Conservation (phyloP, 2,113 vertebrate genomes). For the Clarias macrocephalus region DNA sequence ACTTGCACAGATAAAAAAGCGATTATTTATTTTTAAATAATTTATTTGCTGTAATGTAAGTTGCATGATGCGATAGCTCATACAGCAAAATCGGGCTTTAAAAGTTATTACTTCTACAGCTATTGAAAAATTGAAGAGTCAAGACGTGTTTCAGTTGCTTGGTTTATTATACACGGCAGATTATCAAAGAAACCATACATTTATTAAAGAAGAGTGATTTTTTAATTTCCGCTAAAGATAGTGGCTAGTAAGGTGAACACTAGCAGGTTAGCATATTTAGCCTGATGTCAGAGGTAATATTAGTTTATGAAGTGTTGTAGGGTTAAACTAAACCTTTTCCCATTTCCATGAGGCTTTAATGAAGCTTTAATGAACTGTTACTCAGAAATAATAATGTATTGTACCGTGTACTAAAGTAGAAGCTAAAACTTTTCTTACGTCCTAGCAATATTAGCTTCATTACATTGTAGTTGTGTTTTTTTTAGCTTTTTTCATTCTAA, state of each 20-base stretch:
- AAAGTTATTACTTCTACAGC: background rate
- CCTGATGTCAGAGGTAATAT: background rate
- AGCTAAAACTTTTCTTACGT: background rate
- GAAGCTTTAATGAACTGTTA: background rate
- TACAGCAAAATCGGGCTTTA: background rate
- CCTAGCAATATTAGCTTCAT: background rate
- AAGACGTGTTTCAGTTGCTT: background rate
- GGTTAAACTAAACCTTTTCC: background rate
- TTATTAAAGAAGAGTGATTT: too few species aligned
- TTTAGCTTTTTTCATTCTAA: constrained; percentile 41
- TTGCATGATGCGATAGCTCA: background rate
- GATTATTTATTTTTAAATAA: background rate
- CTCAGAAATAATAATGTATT: background rate
- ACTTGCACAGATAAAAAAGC: constrained; percentile 45
- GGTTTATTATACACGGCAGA: background rate
- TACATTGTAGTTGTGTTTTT: constrained; percentile 55
- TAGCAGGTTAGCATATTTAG: background rate
- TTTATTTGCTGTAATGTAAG: background rate
- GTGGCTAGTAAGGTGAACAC: background rate
- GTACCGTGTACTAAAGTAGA: background rate
- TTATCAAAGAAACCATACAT: background rate
- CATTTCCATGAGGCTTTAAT: background rate
- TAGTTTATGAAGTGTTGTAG: background rate
- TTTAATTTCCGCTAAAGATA: background rate
- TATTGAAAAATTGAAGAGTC: background rate